Evolutionary conservation across 2,888 invertebrate genomes (phyloP), one percentile per base, ranked within the genome.

Genomic region (Diadromus collaris): DNA sequence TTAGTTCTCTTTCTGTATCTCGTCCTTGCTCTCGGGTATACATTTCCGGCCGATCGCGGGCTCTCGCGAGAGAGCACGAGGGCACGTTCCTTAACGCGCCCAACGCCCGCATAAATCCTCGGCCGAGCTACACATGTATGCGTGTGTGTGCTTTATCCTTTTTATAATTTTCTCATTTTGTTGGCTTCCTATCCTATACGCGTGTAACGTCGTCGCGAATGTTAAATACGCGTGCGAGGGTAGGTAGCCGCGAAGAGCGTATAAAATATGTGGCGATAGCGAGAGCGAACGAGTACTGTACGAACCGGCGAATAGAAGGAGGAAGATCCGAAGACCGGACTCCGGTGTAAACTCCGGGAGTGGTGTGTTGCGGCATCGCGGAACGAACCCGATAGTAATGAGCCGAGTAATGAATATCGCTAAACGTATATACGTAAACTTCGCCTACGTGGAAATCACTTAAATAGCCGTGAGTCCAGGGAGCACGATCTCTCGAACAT

Each of bases 1-100:
- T 58, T 71, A 56, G 32, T 65, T 68, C 56, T 68, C 65, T 67
- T 63, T 69, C 68, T 63, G 21, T 60, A 41, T 73, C 38, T 41
- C 71, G 75, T 74, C 70, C 76, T 73, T 76, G 73, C 80, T 67
- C 76, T 70, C 68, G 54, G 86, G 86, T 89, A 86, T 89, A 86
- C 88, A 87, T 88, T 87, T 89, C 88, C 88, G 83, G 86, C 85
- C 86, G 88, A 88, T 75, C 87, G 89, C 88, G 87, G 86, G 86
- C 86, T 82, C 81, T 54, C 19, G 86, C 86, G 85, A 83, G 86
- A 84, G 85, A 85, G 83, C 84, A 83, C 83, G 83, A 80, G 81
- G 79, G 83, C 84, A 84, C 83, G 78, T 75, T 76, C 77, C 72
- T 61, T 79, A 79, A 74, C 79, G 63, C 56, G 77, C 75, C 78